Percentiles rank a stretch among this genome's conserved stretches.
Conservation (phyloP, 2,797 vertebrate species). For the Thripadectes ignobilis region DNA sequence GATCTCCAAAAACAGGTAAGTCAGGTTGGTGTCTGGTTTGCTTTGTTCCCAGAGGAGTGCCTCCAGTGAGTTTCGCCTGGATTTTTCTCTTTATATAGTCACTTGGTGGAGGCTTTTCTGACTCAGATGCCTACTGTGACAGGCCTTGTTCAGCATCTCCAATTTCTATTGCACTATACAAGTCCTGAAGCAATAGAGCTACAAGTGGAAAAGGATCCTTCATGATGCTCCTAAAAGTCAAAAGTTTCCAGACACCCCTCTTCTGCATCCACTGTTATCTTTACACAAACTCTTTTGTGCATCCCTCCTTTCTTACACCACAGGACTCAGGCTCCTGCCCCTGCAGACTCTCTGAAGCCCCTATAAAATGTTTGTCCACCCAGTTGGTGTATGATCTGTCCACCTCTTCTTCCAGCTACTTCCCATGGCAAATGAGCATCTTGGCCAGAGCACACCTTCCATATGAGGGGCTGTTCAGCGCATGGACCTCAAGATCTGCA, state of each 20-base stretch:
- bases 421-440: not conserved
- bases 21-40: not conserved
- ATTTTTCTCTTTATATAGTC: not conserved
- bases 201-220: not conserved
- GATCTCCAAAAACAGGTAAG: not conserved
- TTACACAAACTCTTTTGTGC: not conserved
- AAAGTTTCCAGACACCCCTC: not conserved
- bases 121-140: not conserved
- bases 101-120: not conserved
- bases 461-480: not conserved
- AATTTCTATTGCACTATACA: not conserved
- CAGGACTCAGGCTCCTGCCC: not conserved
- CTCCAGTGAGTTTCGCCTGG: not conserved
- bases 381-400: not conserved
- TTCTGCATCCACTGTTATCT: not conserved
- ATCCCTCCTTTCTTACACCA: not conserved
- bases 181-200: not conserved
- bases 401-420: not conserved
- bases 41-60: not conserved
- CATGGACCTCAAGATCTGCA: not conserved
- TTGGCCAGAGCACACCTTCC: rapidly evolving
- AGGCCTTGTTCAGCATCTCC: not conserved
- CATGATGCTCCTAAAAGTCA: not conserved
- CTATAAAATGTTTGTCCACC: not conserved
- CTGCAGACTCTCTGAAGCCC: not conserved